Evolutionary conservation across 2,888 invertebrate genomes (phyloP), one percentile per base, ranked within the genome.

Genomic region (Catocala fraxini): DNA sequence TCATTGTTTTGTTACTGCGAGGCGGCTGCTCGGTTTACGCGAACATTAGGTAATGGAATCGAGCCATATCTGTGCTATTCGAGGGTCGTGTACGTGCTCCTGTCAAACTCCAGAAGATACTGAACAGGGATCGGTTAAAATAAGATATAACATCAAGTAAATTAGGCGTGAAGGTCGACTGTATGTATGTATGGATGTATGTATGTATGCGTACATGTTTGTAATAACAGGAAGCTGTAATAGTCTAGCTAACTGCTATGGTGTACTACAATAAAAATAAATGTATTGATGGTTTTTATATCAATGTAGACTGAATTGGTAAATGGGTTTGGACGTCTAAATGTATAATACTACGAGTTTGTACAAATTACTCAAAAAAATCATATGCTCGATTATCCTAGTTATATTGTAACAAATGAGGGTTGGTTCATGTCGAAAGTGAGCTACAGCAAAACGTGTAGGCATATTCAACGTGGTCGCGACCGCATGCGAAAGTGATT

Each of bases 1-100:
- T 92, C 89, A 89, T 89, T 90, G 90, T 90, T 91, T 90, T 88
- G 89, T 88, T 87, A 82, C 84, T 79, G 75, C 73, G 77, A 77
- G 80, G 67, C 80, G 71, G 82, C 71, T 80, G 79, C 79, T 80
- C 73, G 80, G 82, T 86, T 91, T 90, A 90, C 86, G 87, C 83
- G 83, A 83, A 86, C 88, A 89, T 91, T 89, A 88, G 86, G 87
- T 90, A 91, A 93, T 92, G 92, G 91, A 90, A 88, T 88, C 81
- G 79, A 79, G 86, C 81, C 81, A 83, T 87, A 86, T 88, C 83
- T 83, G 76, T 79, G 79, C 76, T 79, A 83, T 85, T 81, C 77
- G 80, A 76, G 79, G 74, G 74, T 66, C 65, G 46, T 66, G 81
- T 82, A 84, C 83, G 83, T 83, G 63, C 42, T 51, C 25, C 57